These are phyloP conservation scores for Hypsibius dujardini DNA, from an alignment of 1,140 invertebrate genomes.

Conservation along the genomic window DNA sequence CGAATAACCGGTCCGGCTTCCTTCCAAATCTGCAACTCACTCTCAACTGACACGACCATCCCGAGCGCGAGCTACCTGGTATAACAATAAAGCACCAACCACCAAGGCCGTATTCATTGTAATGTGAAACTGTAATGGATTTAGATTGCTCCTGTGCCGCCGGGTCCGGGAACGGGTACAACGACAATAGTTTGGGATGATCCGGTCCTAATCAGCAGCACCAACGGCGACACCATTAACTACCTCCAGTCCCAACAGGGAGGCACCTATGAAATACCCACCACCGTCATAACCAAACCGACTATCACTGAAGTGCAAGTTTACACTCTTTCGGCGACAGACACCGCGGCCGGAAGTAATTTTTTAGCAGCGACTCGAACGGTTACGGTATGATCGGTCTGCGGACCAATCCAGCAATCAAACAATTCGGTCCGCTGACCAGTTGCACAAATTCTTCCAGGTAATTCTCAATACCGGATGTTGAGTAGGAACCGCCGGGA, in stretches of 20 bases:
- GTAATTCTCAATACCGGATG: too few relatives aligned
- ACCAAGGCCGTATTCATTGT: background rate
- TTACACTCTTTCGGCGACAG: background rate
- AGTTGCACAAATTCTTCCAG: too few relatives aligned
- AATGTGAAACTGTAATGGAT: background rate
- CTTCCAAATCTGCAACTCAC: background rate
- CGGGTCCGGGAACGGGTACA: background rate
- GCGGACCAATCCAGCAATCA: too few relatives aligned
- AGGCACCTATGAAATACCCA: background rate
- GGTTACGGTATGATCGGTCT: background rate
- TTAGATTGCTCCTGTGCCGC: background rate
- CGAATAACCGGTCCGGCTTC: slow-evolving; percentile 6
- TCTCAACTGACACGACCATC: background rate
- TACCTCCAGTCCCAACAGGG: background rate
- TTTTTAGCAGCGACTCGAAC: background rate
- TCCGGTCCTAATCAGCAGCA: slow-evolving; percentile 3
- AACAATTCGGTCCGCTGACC: too few relatives aligned
- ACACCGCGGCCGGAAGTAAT: background rate
- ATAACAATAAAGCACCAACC: background rate
- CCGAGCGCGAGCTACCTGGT: background rate
- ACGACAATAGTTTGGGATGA: slow-evolving; percentile 7
- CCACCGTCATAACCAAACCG: background rate
- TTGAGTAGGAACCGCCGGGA: too few relatives aligned
- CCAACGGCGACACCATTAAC: slow-evolving; percentile 8
- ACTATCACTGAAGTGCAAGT: slow-evolving; percentile 2